Percentiles rank a stretch among this genome's conserved stretches.
Conservation (phyloP, 1,140 invertebrate genomes). For the Drosophila erecta region DNA sequence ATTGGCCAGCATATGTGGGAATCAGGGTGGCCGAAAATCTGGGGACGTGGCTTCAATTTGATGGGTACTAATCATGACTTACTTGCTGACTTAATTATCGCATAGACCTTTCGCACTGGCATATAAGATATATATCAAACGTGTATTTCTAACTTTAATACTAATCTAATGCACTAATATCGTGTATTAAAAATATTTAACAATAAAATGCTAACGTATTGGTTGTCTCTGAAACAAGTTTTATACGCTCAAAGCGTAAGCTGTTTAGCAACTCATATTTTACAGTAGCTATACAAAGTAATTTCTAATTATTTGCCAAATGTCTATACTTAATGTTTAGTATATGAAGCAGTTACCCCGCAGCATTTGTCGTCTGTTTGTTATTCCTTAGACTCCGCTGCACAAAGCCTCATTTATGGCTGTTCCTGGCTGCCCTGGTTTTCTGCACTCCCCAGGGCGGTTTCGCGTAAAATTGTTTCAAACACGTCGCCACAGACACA, state of each 20-base stretch:
- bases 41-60: slow-evolving; percentile 22
- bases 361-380: slow-evolving; percentile 8
- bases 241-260: too few relatives aligned
- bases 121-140: too few relatives aligned
- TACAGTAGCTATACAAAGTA: neutral
- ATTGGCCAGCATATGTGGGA: slow-evolving; percentile 25
- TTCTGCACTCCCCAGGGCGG: slow-evolving; percentile 11
- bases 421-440: slow-evolving; percentile 4
- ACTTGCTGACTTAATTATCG: slow-evolving; percentile 41
- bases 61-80: slow-evolving; percentile 40
- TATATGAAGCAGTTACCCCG: slow-evolving; percentile 4
- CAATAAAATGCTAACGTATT: neutral
- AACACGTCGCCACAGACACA: slow-evolving; percentile 65
- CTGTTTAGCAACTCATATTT: too few relatives aligned
- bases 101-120: slow-evolving; percentile 12
- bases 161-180: too few relatives aligned
- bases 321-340: slow-evolving; percentile 5
- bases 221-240: neutral
- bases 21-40: slow-evolving; percentile 36
- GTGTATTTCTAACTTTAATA: too few relatives aligned
- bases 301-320: neutral
- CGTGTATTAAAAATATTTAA: neutral
- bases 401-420: slow-evolving; percentile 17
- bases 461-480: slow-evolving; percentile 66
- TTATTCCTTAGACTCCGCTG: slow-evolving; percentile 17